Evolutionary conservation across 1,140 invertebrate genomes (phyloP), one percentile per base, ranked within the genome.

Genomic region (Carposina sasakii): DNA sequence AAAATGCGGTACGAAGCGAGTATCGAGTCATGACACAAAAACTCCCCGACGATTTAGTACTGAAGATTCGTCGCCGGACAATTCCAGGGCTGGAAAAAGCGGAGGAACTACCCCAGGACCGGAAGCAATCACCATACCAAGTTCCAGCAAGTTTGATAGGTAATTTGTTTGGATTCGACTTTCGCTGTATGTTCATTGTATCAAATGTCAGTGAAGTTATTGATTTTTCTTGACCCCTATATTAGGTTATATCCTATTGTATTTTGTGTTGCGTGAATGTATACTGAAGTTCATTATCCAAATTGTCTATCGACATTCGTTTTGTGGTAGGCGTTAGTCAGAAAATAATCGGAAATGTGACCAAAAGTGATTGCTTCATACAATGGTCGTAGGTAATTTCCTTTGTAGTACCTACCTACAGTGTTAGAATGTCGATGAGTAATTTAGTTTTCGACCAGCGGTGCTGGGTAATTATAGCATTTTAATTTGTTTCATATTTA

Each of bases 1-100:
- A 83, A 90, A 91, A 86, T 96, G 94, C 87, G 92, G 91, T 56
- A 85, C 86, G 63, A 87, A 86, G 67, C 75, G 87, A 57, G 62
- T 78, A 49, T 76, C 81, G 54, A 74, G 71, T 77, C 81, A 85
- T 85, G 79, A 84, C 81, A 81, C 67, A 67, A 73, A 69, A 45
- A 57, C 60, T 63, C 71, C 70, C 53, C 76, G 71, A 68, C 64
- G 68, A 40, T 73, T 67, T 71, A 71, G 55, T 50, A 70, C 60
- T 22, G 64, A 63, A 53, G 74, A 85, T 71, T 81, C 72, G 21
- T 81, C 76, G 17, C 70, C 79, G 39, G 71, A 81, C 55, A 67
- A 70, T 58, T 70, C 71, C 23, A 60, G 72, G 10, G 74, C 76
- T 30, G 77, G 78, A 59, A 81, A 72, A 68, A 79, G 76, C 54